Base-by-base conservation (phyloP, 2,888 invertebrate genomes). In the Drosophila differens region DNA sequence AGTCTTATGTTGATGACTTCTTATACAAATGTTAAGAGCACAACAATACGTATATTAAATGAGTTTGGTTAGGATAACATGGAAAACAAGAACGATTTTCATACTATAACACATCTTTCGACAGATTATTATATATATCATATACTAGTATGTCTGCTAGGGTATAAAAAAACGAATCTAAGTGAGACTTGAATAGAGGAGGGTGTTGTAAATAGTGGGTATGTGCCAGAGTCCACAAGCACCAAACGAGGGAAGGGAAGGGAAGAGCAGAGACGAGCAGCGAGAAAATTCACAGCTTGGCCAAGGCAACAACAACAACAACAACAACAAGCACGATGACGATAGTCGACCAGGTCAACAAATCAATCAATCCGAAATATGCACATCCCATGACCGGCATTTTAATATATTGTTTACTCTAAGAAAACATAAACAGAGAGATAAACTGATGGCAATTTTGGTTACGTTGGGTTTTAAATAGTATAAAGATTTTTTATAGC, bases 291-390 rank as follows among this genome's bases (percentile, higher is more conserved):
- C 16, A 39, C 6, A 51, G 33, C 62, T 74, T 68, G 64, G 66
- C 58, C 60, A 59, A 69, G 76, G 61, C 58, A 60, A 12, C 16
- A 58, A 32, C 16, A 58, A 32, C n/a, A 22, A 44, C 44, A n/a
- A 6, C 19, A 39, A 44, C 22, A 44, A 22, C 6, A 41, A 41
- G 10, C 22, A 22, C 25, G 1, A 2, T 53, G 39, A 63, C 44
- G 76, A 63, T 76, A 75, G 73, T 51, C 54, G 54, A 33, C 68
- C 85, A 68, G 58, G 54, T 66, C 88, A 70, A 81, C 84, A 88
- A 88, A 86, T 86, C 86, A 88, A 86, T 86, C 86, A 82, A 82
- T 54, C 57, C 72, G 25, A 78, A 82, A 80, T 73, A 77, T 66
- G 63, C 62, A 58, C 55, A 59, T 64, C 70, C 33, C 83, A 76